phyloP scores from a whole-genome alignment of 2,888 invertebrate genomes.

The Hydrotaea cyrtoneurina region DNA sequence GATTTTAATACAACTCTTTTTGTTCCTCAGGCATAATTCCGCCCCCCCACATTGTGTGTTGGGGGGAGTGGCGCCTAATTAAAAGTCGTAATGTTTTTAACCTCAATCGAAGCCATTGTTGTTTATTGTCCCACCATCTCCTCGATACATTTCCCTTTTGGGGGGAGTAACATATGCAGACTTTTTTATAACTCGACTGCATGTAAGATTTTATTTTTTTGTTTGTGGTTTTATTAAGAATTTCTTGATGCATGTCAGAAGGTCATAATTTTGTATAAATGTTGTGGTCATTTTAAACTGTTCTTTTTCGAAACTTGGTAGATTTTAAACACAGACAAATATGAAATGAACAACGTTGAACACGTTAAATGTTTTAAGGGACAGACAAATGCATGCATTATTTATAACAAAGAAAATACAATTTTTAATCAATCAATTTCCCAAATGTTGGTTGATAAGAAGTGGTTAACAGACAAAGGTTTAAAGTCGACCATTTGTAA shows the following conservation, averaged over 20 bases:
- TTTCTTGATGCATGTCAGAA: slow-evolving; percentile 42
- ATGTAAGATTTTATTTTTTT: slow-evolving; percentile 10
- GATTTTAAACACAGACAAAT: no score
- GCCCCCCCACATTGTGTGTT: background rate
- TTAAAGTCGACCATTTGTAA: no score
- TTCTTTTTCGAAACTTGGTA: no score
- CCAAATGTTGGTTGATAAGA: no score
- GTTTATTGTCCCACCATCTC: background rate
- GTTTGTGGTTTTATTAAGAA: background rate
- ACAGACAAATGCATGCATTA: no score
- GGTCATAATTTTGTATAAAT: slow-evolving; percentile 54
- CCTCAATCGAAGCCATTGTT: slow-evolving; percentile 4
- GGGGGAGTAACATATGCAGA: background rate
- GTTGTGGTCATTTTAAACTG: slow-evolving; percentile 28
- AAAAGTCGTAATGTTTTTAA: slow-evolving; percentile 35
- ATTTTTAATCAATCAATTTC: no score
- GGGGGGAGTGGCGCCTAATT: background rate
- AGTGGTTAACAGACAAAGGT: no score
- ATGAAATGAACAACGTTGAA: no score
- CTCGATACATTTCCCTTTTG: background rate
- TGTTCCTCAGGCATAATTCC: no score
- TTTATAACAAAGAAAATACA: no score
- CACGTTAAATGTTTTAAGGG: no score
- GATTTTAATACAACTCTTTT: background rate
- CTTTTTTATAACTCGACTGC: slow-evolving; percentile 22